These are phyloP conservation scores for Boloria euphrosyne DNA, from an alignment of 2,888 invertebrate species.

Conservation along the genomic window DNA sequence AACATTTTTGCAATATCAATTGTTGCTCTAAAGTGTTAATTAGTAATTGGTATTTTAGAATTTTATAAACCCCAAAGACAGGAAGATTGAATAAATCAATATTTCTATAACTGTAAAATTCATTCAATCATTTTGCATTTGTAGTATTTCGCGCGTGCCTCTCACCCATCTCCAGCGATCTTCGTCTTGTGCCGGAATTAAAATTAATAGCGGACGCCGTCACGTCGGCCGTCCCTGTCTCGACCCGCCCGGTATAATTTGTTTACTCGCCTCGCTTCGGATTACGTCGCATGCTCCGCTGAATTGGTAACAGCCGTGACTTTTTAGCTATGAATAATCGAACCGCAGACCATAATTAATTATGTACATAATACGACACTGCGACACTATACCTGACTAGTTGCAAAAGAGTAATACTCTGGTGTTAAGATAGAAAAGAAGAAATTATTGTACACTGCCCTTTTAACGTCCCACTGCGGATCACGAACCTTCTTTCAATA, in stretches of 20 bases:
- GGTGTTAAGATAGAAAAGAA: too few species aligned
- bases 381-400: too few species aligned
- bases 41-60: too few species aligned
- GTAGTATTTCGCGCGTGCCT: slow-evolving; percentile 67
- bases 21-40: too few species aligned
- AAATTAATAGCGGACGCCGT: slow-evolving; percentile 76
- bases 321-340: slow-evolving; percentile 48
- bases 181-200: slow-evolving; percentile 74
- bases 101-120: slow-evolving; percentile 25
- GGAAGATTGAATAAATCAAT: neutral
- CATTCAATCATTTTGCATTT: slow-evolving; percentile 47
- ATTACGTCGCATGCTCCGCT: slow-evolving; percentile 76
- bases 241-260: slow-evolving; percentile 70
- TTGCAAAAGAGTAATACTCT: too few species aligned
- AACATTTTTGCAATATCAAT: too few species aligned
- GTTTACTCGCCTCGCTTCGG: slow-evolving; percentile 78
- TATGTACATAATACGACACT: too few species aligned
- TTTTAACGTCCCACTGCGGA: too few species aligned
- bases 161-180: slow-evolving; percentile 70
- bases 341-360: slow-evolving; percentile 17
- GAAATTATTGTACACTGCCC: too few species aligned
- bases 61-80: too few species aligned
- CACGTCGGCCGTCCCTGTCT: slow-evolving; percentile 62
- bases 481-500: too few species aligned
- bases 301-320: slow-evolving; percentile 76